These are phyloP conservation scores for Anolis carolinensis DNA, from an alignment of 2,113 vertebrate species.

Conservation along the genomic window DNA sequence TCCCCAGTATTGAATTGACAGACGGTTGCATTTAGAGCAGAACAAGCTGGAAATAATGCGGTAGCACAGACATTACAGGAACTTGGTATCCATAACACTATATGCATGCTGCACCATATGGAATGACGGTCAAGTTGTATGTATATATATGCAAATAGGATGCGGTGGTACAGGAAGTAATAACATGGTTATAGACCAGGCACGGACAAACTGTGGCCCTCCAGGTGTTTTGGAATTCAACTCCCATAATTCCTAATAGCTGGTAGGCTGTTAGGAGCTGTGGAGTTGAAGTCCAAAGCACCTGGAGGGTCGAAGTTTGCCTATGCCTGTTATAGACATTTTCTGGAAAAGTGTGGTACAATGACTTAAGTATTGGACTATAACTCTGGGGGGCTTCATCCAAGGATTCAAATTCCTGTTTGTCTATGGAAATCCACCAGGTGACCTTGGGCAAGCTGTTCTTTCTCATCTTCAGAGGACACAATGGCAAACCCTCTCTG, in stretches of 20 bases:
- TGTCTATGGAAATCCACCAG: too few species aligned
- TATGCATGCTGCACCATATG: not conserved
- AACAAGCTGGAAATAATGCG: not conserved
- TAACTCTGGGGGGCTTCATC: too few species aligned
- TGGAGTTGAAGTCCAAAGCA: too few species aligned
- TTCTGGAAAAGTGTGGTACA: not conserved
- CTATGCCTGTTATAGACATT: not conserved
- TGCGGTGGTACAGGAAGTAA: not conserved
- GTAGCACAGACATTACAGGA: conserved; percentile 1
- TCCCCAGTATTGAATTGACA: conserved; percentile 7
- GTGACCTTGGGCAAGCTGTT: too few species aligned
- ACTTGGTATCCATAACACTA: not conserved
- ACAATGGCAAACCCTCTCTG: too few species aligned
- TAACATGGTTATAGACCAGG: not conserved
- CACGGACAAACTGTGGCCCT: too few species aligned
- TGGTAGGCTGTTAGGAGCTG: too few species aligned
- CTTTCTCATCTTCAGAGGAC: too few species aligned
- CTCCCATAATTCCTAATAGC: too few species aligned
- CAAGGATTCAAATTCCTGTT: too few species aligned
- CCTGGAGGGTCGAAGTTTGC: too few species aligned
- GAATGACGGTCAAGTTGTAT: not conserved
- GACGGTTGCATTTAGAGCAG: not conserved
- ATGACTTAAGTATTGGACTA: not conserved
- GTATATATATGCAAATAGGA: not conserved
- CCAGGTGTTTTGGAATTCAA: too few species aligned